Evolutionary conservation across 2,888 invertebrate genomes (phyloP).

Genomic region (Subacronicta megacephala): DNA sequence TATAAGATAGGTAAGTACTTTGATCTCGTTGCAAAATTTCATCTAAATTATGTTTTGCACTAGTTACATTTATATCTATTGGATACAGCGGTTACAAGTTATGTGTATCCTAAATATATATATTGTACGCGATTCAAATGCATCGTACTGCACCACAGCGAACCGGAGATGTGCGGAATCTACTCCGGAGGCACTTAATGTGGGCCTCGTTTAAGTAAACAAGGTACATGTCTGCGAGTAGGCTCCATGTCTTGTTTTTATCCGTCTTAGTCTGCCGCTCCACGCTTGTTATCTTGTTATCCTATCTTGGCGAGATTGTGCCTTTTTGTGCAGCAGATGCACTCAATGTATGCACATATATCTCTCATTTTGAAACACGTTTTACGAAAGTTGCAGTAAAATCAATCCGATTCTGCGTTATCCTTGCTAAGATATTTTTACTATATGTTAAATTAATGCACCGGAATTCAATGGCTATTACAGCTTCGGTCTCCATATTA

Average conservation of each 20-base stretch:
- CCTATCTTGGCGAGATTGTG: constrained; percentile 86
- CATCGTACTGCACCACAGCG: constrained; percentile 45
- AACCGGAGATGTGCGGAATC: constrained; percentile 57
- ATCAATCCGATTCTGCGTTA: constrained; percentile 26
- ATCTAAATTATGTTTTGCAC: not conserved
- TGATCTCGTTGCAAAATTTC: not conserved
- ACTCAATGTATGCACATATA: constrained; percentile 76
- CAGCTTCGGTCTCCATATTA: constrained; percentile 32
- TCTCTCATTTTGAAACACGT: constrained; percentile 64
- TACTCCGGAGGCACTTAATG: constrained; percentile 72
- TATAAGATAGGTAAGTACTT: not conserved
- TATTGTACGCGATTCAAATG: constrained; percentile 47
- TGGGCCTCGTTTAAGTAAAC: constrained; percentile 87
- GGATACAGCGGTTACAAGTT: not conserved
- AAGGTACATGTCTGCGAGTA: constrained; percentile 83
- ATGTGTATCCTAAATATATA: constrained; percentile 23
- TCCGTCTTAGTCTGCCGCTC: constrained; percentile 83
- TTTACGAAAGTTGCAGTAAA: constrained; percentile 39
- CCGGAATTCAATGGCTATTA: constrained; percentile 23
- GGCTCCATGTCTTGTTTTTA: constrained; percentile 85
- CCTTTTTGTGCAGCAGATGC: constrained; percentile 82
- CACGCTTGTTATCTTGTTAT: constrained; percentile 89
- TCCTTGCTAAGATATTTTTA: constrained; percentile 25
- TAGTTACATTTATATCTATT: not conserved
- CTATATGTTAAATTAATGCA: constrained; percentile 32